Base-by-base conservation (phyloP, 2,113 vertebrate species). In the Microcebus lehilahytsara region DNA sequence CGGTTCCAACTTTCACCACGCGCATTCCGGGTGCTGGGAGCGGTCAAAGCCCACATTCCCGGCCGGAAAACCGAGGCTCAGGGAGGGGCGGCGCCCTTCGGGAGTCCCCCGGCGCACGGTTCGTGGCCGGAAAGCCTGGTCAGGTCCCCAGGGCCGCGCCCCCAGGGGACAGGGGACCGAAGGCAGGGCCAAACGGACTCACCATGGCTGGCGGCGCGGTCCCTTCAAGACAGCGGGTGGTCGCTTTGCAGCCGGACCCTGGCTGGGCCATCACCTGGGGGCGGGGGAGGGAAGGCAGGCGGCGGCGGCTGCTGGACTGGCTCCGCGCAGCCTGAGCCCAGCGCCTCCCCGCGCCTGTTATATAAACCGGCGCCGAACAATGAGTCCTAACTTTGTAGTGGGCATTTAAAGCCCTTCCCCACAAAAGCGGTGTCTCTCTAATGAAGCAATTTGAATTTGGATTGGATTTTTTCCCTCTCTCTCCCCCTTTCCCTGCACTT, bases 401-500 rank as follows among this genome's bases (percentile, higher is more conserved):
- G 99, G 98, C 99, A 99, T 99, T 99, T 98, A 99, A 98, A 98
- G 97, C 98, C 99, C 98, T 99, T 98, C 97, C 98, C 98, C 98
- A 99, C 99, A 99, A 99, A 99, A 99, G 99, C 98, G 98, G 98
- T 98, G 98, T 98, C 98, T 98, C 98, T 99, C 99, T 99, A 99
- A 99, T 99, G 99, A 99, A 99, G 99, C 99, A 99, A 99, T 99
- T 99, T 99, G 98, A 99, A 99, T 99, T 99, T 99, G 99, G 99
- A 99, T 99, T 99, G 99, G 99, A 99, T 99, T 99, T 98, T 99
- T 99, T 98, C 97, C 97, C 97, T 97, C 97, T 98, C 98, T 98
- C 98, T 97, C 98, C 98, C 98, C 98, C 98, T 98, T 98, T 98
- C 98, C 98, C 99, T 98, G 98, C 99, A 99, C 99, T 99, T 99